phyloP scores from a whole-genome alignment of 1,140 invertebrate species.

The Drosophila sp. region DNA sequence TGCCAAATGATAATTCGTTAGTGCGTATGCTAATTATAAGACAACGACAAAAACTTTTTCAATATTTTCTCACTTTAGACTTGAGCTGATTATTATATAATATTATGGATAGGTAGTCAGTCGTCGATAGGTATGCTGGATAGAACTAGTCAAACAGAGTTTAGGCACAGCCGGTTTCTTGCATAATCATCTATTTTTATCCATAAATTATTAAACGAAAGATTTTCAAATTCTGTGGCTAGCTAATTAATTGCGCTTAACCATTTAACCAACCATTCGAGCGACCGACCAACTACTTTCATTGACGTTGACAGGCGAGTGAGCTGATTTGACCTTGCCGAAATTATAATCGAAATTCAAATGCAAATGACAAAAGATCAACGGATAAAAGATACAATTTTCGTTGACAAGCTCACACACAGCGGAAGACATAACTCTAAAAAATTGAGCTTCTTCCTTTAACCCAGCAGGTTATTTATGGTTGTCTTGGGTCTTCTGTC shows the following conservation, averaged over 20 bases:
- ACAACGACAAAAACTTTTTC: conserved; percentile 15
- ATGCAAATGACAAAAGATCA: conserved; percentile 31
- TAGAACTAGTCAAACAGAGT: conserved; percentile 54
- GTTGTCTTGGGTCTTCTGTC: conserved; percentile 11
- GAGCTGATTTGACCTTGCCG: conserved; percentile 60
- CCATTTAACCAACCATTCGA: conserved; percentile 22
- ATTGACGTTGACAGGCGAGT: conserved; percentile 53
- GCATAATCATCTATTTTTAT: conserved; percentile 74
- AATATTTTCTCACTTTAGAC: conserved; percentile 59
- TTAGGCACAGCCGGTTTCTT: conserved; percentile 60
- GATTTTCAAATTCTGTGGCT: conserved; percentile 47
- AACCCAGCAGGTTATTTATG: conserved; percentile 19
- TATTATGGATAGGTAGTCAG: conserved; percentile 25
- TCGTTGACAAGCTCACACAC: conserved; percentile 5
- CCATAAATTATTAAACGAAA: conserved; percentile 42
- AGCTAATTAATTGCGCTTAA: conserved; percentile 67
- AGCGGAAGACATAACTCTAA: conserved; percentile 50
- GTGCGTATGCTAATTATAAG: conserved; percentile 72
- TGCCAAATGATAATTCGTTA: conserved; percentile 40
- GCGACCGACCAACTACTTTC: conserved; percentile 54
- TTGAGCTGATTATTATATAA: conserved; percentile 70
- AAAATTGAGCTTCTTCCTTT: conserved; percentile 26
- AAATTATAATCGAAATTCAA: conserved; percentile 45
- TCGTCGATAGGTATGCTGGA: neutral
- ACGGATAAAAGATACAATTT: conserved; percentile 10